These are phyloP conservation scores for Stegodyphus dumicola DNA, from an alignment of 1,140 invertebrate species.

Conservation along the genomic window DNA sequence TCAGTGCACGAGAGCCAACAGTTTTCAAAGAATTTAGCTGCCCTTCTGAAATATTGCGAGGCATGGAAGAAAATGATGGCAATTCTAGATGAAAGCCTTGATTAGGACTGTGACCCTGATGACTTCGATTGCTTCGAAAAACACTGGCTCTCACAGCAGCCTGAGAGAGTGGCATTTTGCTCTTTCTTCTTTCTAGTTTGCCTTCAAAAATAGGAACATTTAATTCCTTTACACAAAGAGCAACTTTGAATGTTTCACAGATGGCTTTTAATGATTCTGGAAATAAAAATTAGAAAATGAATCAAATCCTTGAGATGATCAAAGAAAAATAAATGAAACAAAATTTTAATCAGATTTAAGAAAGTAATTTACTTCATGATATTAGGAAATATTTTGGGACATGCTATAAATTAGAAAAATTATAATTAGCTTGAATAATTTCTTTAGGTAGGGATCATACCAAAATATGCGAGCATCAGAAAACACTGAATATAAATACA, in stretches of 20 bases:
- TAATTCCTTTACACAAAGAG: constrained; percentile 75
- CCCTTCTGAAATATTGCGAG: constrained; percentile 76
- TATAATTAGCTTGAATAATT: too few relatives aligned
- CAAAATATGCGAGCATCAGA: too few relatives aligned
- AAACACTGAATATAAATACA: too few relatives aligned
- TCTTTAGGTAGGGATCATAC: too few relatives aligned
- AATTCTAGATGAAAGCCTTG: constrained; percentile 70
- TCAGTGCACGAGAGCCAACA: constrained; percentile 83
- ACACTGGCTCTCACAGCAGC: constrained; percentile 64
- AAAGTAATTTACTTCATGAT: too few relatives aligned
- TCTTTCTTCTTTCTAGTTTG: constrained; percentile 80
- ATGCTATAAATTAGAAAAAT: too few relatives aligned
- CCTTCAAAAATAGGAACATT: constrained; percentile 69
- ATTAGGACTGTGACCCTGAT: constrained; percentile 15
- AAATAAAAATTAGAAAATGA: constrained; percentile 21
- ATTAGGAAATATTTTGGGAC: too few relatives aligned
- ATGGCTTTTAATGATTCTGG: constrained; percentile 89
- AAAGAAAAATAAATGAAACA: too few relatives aligned
- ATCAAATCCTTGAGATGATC: not conserved
- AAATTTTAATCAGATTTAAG: too few relatives aligned
- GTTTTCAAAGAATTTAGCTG: constrained; percentile 75
- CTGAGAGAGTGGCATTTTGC: constrained; percentile 74
- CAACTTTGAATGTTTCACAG: constrained; percentile 85
- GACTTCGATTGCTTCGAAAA: constrained; percentile 64
- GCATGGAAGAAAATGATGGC: constrained; percentile 72